These are phyloP conservation scores for Prunella fulvescens DNA, from an alignment of 2,113 vertebrate species.

Conservation along the genomic window DNA sequence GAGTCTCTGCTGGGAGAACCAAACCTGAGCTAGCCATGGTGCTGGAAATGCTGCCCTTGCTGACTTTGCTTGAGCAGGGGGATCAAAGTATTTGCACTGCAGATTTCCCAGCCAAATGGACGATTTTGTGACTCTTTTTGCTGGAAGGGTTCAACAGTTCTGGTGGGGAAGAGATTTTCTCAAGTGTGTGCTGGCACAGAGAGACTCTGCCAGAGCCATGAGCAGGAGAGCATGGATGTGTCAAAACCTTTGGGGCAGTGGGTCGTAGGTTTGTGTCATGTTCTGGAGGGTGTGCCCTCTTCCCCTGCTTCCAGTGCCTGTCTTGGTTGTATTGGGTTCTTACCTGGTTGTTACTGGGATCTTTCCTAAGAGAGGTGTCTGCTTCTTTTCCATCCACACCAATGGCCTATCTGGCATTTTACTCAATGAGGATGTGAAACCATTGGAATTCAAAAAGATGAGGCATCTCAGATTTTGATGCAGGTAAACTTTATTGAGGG, in stretches of 20 bases:
- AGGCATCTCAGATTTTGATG: no score
- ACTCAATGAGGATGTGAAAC: not conserved
- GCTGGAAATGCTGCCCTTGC: not conserved
- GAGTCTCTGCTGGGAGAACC: not conserved
- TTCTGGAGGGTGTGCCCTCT: fast-evolving
- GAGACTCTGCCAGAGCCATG: not conserved
- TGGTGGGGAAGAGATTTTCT: no score
- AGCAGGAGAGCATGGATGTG: not conserved
- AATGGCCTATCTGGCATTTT: not conserved
- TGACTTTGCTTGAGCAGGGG: not conserved
- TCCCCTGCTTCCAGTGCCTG: no score
- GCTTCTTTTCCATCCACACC: no score
- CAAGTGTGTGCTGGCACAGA: not conserved
- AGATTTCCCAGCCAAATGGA: no score
- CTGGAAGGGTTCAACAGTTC: not conserved
- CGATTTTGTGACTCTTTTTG: not conserved
- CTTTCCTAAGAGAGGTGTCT: not conserved
- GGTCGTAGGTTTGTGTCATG: fast-evolving
- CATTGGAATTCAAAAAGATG: no score
- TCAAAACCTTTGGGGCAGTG: not conserved
- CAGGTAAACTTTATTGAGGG: not conserved
- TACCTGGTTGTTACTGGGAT: not conserved
- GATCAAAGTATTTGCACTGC: no score
- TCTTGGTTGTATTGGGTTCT: not conserved
- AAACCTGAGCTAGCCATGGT: not conserved